Percentiles rank a stretch among this genome's conserved stretches.
These are phyloP conservation scores for Paratilapia polleni DNA, from an alignment of 2,113 vertebrate genomes.

Conservation along the genomic window DNA sequence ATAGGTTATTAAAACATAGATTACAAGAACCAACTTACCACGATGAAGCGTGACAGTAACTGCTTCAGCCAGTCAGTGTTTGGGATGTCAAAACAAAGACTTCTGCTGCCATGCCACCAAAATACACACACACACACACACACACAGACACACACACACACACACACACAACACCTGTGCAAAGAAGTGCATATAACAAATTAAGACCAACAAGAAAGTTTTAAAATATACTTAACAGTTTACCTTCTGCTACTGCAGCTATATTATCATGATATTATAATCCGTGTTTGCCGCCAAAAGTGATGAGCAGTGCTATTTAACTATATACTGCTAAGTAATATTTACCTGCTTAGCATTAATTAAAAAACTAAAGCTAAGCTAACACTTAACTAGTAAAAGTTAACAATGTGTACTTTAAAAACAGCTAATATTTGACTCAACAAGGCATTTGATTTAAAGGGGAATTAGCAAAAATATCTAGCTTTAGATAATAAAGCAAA, in stretches of 20 bases:
- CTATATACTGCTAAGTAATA: not conserved
- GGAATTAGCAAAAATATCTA: not conserved
- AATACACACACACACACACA: not conserved
- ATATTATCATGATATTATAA: not conserved
- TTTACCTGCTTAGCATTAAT: not conserved
- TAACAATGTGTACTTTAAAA: not conserved
- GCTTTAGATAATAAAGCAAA: not conserved
- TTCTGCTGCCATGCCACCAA: not conserved
- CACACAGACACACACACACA: not conserved
- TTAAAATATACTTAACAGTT: not conserved
- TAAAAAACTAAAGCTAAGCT: not conserved
- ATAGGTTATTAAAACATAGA: not conserved
- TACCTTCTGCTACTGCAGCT: not conserved
- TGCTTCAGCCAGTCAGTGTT: not conserved
- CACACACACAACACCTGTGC: not conserved
- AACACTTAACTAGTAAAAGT: not conserved
- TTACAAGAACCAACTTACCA: not conserved
- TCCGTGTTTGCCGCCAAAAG: not conserved
- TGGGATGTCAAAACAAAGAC: not conserved
- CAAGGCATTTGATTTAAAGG: not conserved
- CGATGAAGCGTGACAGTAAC: not conserved
- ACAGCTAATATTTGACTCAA: not conserved
- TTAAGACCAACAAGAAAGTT: not conserved
- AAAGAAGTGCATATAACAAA: rapidly evolving
- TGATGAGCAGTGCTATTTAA: too few species aligned